Evolutionary conservation across 64 coral and sea anemone species (phyloP), one percentile per base, ranked within the genome.

Genomic region (Hydrozoanthus tunicans): DNA sequence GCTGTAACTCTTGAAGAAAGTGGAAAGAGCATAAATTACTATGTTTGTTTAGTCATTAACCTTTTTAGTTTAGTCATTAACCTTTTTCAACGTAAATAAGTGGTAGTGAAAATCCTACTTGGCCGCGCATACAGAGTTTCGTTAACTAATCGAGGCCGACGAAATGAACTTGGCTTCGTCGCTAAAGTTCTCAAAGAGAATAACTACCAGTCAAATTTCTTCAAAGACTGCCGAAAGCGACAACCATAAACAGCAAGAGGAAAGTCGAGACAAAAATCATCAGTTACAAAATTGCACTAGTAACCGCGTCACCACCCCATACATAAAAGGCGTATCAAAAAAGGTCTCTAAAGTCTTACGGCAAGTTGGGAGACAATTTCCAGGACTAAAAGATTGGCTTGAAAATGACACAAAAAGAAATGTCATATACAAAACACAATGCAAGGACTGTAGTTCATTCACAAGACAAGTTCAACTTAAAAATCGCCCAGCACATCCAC

Each of bases 271-370:
- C 71, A 26, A 74, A 74, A 51, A 68, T 26, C 71, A 74, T 74
- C 71, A 74, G 71, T 74, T 26, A 74, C 26, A 74, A 51, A 74
- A 51, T 74, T 11, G 6, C 71, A 51, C 71, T 11, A 74, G 71
- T 12, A 74, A 74, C 65, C 65, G 65, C 65, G 65, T 68, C 13
- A 68, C 65, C 65, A 68, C n/a, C n/a, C 13, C 65, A 68, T 68
- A 68, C 65, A 68, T 68, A 68, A 12, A 5, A 68, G 65, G 65
- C 65, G 13, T 68, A 68, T 68, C 71, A 23, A 26, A 74, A 74
- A 74, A 26, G 26, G 32, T 74, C 71, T 20, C 71, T 74, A 74
- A 74, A 74, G 71, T 74, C 23, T 74, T 74, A 74, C 71, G 26
- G 32, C 71, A 74, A 74, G 71, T 43, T 43, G 32, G 32, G 32